Percentiles rank a stretch among this genome's conserved stretches.
Conservation (phyloP, 2,113 vertebrate genomes). For the Perca fluviatilis region DNA sequence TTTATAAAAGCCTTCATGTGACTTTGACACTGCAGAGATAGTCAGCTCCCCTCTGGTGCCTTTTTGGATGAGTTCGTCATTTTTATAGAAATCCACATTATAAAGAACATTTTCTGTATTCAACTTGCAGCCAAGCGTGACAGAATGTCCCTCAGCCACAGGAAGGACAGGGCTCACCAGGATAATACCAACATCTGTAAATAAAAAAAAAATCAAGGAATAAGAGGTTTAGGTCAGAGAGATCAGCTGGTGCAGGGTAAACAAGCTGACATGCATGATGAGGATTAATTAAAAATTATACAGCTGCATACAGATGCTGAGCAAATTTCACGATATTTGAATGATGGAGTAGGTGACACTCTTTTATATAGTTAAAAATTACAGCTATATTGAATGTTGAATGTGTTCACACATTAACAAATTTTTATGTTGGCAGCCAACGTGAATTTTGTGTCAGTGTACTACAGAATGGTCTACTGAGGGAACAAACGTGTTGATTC, state of each 20-base stretch:
- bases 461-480: not conserved
- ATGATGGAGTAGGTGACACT: too few species aligned
- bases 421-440: too few species aligned
- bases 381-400: too few species aligned
- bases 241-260: not conserved
- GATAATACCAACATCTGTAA: constrained; percentile 14
- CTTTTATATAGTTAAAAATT: too few species aligned
- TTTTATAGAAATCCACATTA: constrained; percentile 42
- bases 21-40: constrained; percentile 51
- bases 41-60: constrained; percentile 21
- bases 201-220: constrained; percentile 4
- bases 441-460: not conserved
- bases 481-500: too few species aligned
- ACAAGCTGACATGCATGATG: not conserved
- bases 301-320: not conserved
- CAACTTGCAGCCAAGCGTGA: constrained; percentile 53
- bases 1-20: constrained; percentile 62
- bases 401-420: too few species aligned
- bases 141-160: constrained; percentile 56
- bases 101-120: rapidly evolving
- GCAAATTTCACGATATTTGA: too few species aligned
- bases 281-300: not conserved
- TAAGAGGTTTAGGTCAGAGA: not conserved
- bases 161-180: constrained; percentile 62
- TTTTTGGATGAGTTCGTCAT: constrained; percentile 43